phyloP scores from a whole-genome alignment of 30 jellyfish, hydroid and myxozoan species.

The Chrysaora quinquecirrha region DNA sequence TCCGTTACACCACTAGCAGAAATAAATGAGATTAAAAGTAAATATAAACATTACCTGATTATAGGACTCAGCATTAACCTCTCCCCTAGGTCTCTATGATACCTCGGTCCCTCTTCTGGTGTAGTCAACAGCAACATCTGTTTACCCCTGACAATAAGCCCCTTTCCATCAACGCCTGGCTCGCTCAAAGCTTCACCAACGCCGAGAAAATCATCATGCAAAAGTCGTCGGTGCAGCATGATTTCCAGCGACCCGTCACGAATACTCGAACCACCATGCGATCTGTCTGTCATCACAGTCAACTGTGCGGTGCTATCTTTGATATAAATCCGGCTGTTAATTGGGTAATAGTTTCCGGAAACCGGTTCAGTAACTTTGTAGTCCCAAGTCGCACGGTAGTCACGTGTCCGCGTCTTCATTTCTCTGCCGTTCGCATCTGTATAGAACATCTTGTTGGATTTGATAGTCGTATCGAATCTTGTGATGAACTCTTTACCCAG shows the following conservation, averaged over 20 bases:
- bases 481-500: constrained; percentile 90
- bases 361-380: constrained; percentile 84
- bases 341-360: constrained; percentile 92
- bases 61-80: constrained; percentile 65
- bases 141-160: constrained; percentile 82
- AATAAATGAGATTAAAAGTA: background rate
- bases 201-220: constrained; percentile 93
- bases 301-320: constrained; percentile 84
- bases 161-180: constrained; percentile 92
- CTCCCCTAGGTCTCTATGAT: constrained; percentile 78
- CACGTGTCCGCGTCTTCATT: constrained; percentile 81
- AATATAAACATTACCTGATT: constrained; percentile 57
- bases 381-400: constrained; percentile 93
- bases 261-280: constrained; percentile 95
- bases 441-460: constrained; percentile 77
- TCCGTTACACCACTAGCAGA: no score
- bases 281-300: constrained; percentile 94
- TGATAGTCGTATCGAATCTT: constrained; percentile 82
- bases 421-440: constrained; percentile 99
- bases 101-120: constrained; percentile 86
- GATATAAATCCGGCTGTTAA: constrained; percentile 86
- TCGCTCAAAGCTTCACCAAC: constrained; percentile 91
- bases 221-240: constrained; percentile 90
- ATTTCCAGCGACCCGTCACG: constrained; percentile 86
- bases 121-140: constrained; percentile 76